phyloP scores from a whole-genome alignment of 92 coral and sea anemone genomes.

The Porites divaricata region DNA sequence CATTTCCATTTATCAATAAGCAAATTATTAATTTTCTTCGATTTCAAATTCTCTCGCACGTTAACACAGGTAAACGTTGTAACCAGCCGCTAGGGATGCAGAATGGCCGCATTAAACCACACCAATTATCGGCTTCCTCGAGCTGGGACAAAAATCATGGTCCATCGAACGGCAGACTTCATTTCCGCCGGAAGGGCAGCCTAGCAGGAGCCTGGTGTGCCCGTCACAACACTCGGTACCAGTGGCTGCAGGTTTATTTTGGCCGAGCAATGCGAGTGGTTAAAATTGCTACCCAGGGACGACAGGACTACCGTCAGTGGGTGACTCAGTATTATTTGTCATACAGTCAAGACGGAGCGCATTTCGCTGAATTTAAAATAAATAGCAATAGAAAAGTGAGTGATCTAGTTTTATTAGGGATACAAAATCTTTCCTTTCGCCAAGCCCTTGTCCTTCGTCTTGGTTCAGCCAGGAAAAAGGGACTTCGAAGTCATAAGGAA shows the following conservation, averaged over 20 bases:
- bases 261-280: constrained; percentile 66
- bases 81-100: constrained; percentile 62
- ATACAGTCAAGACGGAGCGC: constrained; percentile 73
- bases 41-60: no score
- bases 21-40: not conserved
- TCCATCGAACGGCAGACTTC: constrained; percentile 59
- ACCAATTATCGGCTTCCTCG: constrained; percentile 63
- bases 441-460: no score
- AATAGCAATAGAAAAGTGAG: constrained; percentile 64
- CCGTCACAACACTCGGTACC: constrained; percentile 62
- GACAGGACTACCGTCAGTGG: constrained; percentile 53
- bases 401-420: not conserved
- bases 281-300: constrained; percentile 71
- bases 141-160: constrained; percentile 41
- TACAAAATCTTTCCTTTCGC: no score
- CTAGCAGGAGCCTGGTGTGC: constrained; percentile 74
- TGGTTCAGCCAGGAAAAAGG: no score
- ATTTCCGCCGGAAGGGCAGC: constrained; percentile 10
- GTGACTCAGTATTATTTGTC: constrained; percentile 69
- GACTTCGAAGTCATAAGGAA: not conserved
- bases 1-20: no score
- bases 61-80: constrained; percentile 58
- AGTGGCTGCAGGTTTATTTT: constrained; percentile 79
- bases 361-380: constrained; percentile 57
- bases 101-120: constrained; percentile 51